These are phyloP conservation scores for Semnornis frantzii DNA, from an alignment of 2,113 vertebrate genomes.

Conservation along the genomic window DNA sequence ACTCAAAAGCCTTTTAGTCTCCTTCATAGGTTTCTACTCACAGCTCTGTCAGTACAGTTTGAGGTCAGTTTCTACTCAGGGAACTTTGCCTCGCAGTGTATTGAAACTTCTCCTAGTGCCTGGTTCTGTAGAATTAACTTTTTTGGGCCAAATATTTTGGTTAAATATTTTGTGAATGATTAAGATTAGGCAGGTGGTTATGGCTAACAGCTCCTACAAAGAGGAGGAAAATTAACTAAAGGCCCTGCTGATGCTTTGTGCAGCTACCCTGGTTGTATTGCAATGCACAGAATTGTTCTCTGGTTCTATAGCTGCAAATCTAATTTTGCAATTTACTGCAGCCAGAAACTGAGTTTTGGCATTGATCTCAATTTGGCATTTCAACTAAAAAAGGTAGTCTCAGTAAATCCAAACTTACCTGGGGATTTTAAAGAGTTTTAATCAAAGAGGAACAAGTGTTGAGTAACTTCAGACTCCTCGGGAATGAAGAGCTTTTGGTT, in stretches of 20 bases:
- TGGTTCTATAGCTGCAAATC: background rate
- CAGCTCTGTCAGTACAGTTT: slow-evolving; percentile 49
- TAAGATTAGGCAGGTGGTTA: background rate
- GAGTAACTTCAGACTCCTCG: background rate
- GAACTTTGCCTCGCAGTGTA: background rate
- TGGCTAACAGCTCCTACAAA: background rate
- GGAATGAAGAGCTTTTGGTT: background rate
- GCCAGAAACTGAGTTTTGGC: background rate
- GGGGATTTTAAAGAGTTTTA: background rate
- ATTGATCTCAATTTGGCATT: background rate
- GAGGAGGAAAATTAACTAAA: background rate
- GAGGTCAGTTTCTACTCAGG: background rate
- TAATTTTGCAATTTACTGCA: background rate
- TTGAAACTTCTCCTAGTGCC: background rate
- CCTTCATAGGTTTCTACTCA: slow-evolving; percentile 36
- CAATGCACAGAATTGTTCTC: background rate
- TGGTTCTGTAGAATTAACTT: background rate
- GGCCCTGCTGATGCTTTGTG: background rate
- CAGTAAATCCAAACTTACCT: background rate
- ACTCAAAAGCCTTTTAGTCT: slow-evolving; percentile 44
- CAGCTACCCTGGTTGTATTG: background rate
- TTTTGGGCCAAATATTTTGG: background rate
- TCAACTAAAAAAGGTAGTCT: background rate
- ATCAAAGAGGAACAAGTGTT: background rate
- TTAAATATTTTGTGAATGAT: background rate